Evolutionary conservation across 1,140 invertebrate genomes (phyloP), one percentile per base, ranked within the genome.

Genomic region (Andrena cerasifolii): DNA sequence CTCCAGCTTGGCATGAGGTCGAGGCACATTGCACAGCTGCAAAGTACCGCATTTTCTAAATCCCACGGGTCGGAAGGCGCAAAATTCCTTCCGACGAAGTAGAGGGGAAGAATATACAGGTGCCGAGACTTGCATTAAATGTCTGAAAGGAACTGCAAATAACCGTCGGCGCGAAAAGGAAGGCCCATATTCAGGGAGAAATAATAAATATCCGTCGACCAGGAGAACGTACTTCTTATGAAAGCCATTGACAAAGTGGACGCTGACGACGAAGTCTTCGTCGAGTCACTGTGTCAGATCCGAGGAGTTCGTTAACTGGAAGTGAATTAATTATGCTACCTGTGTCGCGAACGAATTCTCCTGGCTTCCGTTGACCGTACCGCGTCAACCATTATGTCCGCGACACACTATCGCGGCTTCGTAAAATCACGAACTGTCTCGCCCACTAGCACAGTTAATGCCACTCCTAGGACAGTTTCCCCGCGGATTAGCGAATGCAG

Each of bases 41-140:
- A 76, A 85, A 85, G 83, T 68, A 83, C 74, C 74, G 73, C 79
- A 85, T 85, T 87, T 87, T 85, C 80, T 73, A 85, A 85, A 86
- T 86, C 81, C 80, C 77, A 66, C 33, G 53, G 71, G 74, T 80
- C 74, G 74, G 51, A 83, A 78, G 53, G 43, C 36, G 51, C 51
- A 75, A 86, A 83, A 86, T 84, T 82, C 59, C 62, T 49, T 56
- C 56, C 54, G 49, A 75, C 70, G 61, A 72, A 79, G 56, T 66
- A 73, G 67, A 33, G 2, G 26, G 26, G 66, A 71, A 59, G 49
- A 80, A 78, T 70, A 36, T 43, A 28, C 31, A 43, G 26, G 36
- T 47, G n/a, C 65, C 6, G 8, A 59, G 54, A 67, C 24, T 45
- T 59, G 28, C 14, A 21, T 74, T 68, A 73, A 75, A 71, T 8